Evolutionary conservation across 1,140 invertebrate genomes (phyloP).

Genomic region (Odontomachus brunneus): DNA sequence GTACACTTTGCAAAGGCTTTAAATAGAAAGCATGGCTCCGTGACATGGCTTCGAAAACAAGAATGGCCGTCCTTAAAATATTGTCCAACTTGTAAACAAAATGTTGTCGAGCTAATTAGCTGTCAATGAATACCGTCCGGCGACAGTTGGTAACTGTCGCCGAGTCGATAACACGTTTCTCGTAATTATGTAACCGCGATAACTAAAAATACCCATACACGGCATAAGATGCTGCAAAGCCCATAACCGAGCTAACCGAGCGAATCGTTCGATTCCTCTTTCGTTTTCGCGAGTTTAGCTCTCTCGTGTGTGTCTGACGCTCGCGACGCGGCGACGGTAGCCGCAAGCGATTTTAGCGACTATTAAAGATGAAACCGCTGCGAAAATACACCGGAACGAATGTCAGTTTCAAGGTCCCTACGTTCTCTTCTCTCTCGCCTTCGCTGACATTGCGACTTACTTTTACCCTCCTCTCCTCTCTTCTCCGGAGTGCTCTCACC

Average conservation of each 20-base stretch:
- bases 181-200: background rate
- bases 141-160: too few species aligned
- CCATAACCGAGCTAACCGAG: too few species aligned
- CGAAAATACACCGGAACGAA: constrained; percentile 58
- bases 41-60: constrained; percentile 24
- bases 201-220: background rate
- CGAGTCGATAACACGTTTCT: too few species aligned
- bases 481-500: background rate
- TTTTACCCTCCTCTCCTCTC: background rate
- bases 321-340: too few species aligned
- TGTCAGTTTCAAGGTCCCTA: constrained; percentile 71
- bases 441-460: constrained; percentile 26
- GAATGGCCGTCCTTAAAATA: constrained; percentile 40
- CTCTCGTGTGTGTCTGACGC: too few species aligned
- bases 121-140: too few species aligned
- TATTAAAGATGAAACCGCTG: constrained; percentile 42
- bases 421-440: constrained; percentile 29
- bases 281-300: too few species aligned
- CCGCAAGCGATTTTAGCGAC: constrained; percentile 5
- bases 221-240: too few species aligned
- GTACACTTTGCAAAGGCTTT: too few species aligned
- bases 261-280: too few species aligned
- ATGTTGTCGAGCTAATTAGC: constrained; percentile 31
- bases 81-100: constrained; percentile 32
- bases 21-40: constrained; percentile 42